Base-by-base conservation (phyloP, 2,113 vertebrate genomes). In the Miniopterus natalensis region DNA sequence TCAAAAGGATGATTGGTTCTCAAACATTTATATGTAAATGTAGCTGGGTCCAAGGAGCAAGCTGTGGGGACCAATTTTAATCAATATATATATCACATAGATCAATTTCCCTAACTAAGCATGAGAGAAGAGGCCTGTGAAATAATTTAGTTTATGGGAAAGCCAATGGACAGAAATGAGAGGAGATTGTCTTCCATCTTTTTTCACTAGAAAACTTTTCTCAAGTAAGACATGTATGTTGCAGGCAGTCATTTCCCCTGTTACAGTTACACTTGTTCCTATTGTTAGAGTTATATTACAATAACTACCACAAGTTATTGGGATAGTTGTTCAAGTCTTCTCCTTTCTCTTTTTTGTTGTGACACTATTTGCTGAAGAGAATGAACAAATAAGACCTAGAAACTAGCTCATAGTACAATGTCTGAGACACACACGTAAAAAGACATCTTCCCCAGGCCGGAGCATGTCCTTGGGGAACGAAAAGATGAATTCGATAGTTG, bases 1-100 rank as follows among this genome's bases (percentile, higher is more conserved):
- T 94, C 59, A 89, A 95, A 36, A 95, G 68, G 49, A 9, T 25
- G 29, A 75, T 49, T 84, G 17, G 80, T 75, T 89, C 84, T 77
- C 84, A 73, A 77, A 84, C 73, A 25, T 71, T 42, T 75, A 3
- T 55, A 84, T 53, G 11, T 75, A 85, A 81, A 71, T 77, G 23
- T 40, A 80, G 51, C 17, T 45, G 12, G 36, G 71, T 63, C 40
- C 40, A 79, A 45, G 27, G 36, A 80, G 14, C 9, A 77, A 81
- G 61, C 40, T 86, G 7, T 65, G 77, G 47, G 21, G 84, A 86
- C 15, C 55, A 5, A 0, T 90, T n/a, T 81, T 63, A 68, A 42
- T 74, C 65, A 84, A 45, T 49, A 20, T 36, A 6, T 51, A 49
- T 17, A 53, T 55, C 42, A 20, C 15, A 49, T 5, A 83, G 17